Conservation (phyloP, 2,888 invertebrate species). For the Philereme vetulata region DNA sequence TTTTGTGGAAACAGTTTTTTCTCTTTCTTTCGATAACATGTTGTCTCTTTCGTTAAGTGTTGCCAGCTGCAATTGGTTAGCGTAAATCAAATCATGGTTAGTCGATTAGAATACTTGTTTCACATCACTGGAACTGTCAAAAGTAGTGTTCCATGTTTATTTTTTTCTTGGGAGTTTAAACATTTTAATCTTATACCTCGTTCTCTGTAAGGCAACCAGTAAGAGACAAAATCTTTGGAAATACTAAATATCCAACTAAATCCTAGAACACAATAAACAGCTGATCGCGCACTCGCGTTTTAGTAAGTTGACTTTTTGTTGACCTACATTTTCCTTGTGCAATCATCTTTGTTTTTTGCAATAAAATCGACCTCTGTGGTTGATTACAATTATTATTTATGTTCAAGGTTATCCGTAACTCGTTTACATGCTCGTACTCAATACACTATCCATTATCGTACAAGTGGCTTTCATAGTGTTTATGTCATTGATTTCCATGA, state of each 20-base stretch:
- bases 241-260: background rate
- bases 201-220: slow-evolving; percentile 2
- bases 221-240: background rate
- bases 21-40: slow-evolving; percentile 31
- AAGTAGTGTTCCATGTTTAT: background rate
- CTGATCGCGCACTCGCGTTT: slow-evolving; percentile 20
- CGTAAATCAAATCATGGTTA: background rate
- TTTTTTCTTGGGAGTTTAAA: background rate
- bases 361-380: slow-evolving; percentile 25
- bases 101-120: background rate
- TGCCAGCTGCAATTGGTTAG: slow-evolving; percentile 14
- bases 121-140: slow-evolving; percentile 5
- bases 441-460: slow-evolving; percentile 68
- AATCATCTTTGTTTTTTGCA: slow-evolving; percentile 10
- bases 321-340: slow-evolving; percentile 18
- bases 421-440: slow-evolving; percentile 72
- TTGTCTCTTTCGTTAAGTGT: slow-evolving; percentile 2
- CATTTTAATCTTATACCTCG: slow-evolving; percentile 4
- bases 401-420: slow-evolving; percentile 38
- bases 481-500: slow-evolving; percentile 75
- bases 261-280: slow-evolving; percentile 34
- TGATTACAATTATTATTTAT: slow-evolving; percentile 41
- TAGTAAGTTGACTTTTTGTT: slow-evolving; percentile 8
- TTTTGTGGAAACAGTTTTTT: slow-evolving; percentile 48
- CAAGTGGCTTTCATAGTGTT: slow-evolving; percentile 72